Conservation (phyloP, 1,140 invertebrate species). For the Hylaeus volcanicus region DNA sequence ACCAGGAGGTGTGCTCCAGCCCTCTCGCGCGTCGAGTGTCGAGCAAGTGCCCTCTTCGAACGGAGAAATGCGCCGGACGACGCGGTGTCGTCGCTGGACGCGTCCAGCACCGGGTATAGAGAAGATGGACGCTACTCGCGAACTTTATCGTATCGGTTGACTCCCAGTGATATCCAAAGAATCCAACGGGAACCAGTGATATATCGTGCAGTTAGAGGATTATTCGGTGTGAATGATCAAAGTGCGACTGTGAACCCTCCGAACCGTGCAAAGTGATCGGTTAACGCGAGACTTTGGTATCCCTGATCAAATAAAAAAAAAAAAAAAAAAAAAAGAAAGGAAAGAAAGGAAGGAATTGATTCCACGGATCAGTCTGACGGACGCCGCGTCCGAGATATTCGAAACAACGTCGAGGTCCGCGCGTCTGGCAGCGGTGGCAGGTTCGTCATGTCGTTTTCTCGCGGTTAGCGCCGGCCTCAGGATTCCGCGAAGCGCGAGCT, state of each 20-base stretch:
- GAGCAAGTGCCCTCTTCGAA: background rate
- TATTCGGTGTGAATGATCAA: background rate
- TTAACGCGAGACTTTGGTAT: background rate
- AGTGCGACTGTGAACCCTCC: conserved; percentile 10
- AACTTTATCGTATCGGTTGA: conserved; percentile 5
- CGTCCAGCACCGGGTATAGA: background rate
- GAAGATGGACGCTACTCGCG: background rate
- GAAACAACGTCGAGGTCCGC: background rate
- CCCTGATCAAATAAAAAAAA: background rate
- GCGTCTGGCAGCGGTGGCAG: conserved; percentile 4
- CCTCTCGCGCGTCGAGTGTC: no score
- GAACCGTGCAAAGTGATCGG: background rate
- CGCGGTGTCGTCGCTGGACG: conserved; percentile 19
- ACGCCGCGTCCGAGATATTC: background rate
- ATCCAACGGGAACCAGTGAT: background rate
- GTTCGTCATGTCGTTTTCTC: conserved; percentile 53
- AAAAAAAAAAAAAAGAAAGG: background rate
- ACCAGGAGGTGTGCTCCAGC: no score
- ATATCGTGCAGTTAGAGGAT: background rate
- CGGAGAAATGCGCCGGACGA: conserved; percentile 13
- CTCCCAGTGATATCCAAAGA: background rate
- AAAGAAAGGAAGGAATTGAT: no score
- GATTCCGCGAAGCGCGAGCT: conserved; percentile 77
- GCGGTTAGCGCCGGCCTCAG: conserved; percentile 70
- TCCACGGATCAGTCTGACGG: no score